phyloP scores from a whole-genome alignment of 2,797 vertebrate species.

The Pseudomugil gertrudae region DNA sequence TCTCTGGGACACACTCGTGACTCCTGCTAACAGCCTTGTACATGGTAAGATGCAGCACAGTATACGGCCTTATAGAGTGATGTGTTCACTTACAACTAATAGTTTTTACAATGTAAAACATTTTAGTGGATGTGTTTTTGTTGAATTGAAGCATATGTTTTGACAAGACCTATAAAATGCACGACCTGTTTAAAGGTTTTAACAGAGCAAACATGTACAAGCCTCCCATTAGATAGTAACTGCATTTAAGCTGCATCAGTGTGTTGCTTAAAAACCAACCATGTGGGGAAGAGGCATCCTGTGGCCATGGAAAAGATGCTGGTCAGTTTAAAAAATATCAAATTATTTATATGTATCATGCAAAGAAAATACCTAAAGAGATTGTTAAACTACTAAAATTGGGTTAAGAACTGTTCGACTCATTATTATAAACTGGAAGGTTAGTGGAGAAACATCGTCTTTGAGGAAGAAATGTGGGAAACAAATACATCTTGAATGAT shows the following conservation, averaged over 20 bases:
- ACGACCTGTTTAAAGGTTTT: too few species aligned
- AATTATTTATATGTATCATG: neutral
- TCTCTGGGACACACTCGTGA: slow-evolving; percentile 96
- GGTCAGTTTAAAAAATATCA: too few species aligned
- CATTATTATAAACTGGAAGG: too few species aligned
- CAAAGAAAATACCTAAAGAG: neutral
- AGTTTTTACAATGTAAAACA: neutral
- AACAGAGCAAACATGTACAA: too few species aligned
- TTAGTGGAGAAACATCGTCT: too few species aligned
- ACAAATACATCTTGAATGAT: too few species aligned
- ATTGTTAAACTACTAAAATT: neutral
- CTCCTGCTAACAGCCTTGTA: slow-evolving; percentile 89
- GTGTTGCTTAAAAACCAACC: too few species aligned
- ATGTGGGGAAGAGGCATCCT: neutral
- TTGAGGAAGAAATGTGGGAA: too few species aligned
- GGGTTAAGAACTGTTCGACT: neutral
- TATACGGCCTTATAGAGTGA: neutral
- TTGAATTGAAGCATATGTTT: neutral
- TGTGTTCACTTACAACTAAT: neutral
- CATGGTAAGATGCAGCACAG: slow-evolving; percentile 85
- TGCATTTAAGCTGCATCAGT: too few species aligned
- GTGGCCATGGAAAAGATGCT: neutral
- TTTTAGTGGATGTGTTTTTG: neutral
- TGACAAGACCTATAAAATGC: neutral
- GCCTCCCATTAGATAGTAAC: too few species aligned